Percentiles rank a stretch among this genome's conserved stretches.
Evolutionary conservation across 1,140 invertebrate species (phyloP).

Genomic region (Diabrotica undecimpunctata): DNA sequence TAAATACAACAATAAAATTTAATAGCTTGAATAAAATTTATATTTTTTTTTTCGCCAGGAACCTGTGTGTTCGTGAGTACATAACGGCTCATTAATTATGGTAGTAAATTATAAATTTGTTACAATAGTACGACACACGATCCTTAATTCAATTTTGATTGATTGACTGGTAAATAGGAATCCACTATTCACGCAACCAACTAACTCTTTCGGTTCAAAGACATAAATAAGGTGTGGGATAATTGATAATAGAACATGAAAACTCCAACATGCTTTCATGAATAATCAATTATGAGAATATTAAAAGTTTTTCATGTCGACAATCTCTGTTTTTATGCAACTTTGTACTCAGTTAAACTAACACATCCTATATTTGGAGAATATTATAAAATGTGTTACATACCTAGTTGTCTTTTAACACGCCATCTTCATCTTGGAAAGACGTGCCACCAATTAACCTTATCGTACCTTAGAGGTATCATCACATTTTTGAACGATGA

Average conservation of each 20-base stretch:
- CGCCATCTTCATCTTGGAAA: too few relatives aligned
- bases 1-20: too few relatives aligned
- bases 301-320: background rate
- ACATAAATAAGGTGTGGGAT: slow-evolving; percentile 2
- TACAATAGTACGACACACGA: slow-evolving; percentile 2
- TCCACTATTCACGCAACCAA: background rate
- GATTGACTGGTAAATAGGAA: slow-evolving; percentile 2
- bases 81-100: slow-evolving; percentile 3
- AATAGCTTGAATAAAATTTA: too few relatives aligned
- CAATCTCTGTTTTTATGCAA: background rate
- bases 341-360: background rate
- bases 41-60: too few relatives aligned
- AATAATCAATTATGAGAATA: slow-evolving; percentile 3
- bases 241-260: slow-evolving; percentile 3
- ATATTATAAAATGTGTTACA: too few relatives aligned
- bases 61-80: background rate
- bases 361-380: too few relatives aligned
- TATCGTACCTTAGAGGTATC: too few relatives aligned
- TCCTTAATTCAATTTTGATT: slow-evolving; percentile 3
- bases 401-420: too few relatives aligned
- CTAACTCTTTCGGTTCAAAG: background rate
- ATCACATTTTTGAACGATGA: too few relatives aligned
- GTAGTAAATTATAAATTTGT: slow-evolving; percentile 3
- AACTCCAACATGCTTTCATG: background rate
- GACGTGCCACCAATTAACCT: too few relatives aligned